These are phyloP conservation scores for Pyrocoelia pectoralis DNA, from an alignment of 2,888 invertebrate species.

Conservation along the genomic window DNA sequence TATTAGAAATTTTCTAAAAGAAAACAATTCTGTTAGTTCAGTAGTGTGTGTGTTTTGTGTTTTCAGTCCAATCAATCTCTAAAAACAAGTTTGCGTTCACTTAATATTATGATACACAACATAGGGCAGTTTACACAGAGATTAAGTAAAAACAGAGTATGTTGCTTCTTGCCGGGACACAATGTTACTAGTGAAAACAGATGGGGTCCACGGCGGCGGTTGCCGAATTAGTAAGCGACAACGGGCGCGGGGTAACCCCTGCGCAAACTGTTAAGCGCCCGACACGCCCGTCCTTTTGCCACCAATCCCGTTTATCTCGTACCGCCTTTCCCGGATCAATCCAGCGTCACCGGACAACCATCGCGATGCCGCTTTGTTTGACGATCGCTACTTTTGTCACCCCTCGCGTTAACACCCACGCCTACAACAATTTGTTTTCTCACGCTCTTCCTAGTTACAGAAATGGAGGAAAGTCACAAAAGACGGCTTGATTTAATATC, in stretches of 20 bases:
- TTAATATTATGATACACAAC: slow-evolving; percentile 85
- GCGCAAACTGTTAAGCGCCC: slow-evolving; percentile 43
- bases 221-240: slow-evolving; percentile 56
- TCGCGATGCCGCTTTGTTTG: slow-evolving; percentile 46
- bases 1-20: slow-evolving; percentile 52
- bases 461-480: slow-evolving; percentile 41
- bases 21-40: slow-evolving; percentile 55
- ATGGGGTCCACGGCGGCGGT: slow-evolving; percentile 45
- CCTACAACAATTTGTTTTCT: slow-evolving; percentile 39
- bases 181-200: slow-evolving; percentile 64
- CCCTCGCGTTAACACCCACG: slow-evolving; percentile 44
- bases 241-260: slow-evolving; percentile 40
- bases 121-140: slow-evolving; percentile 81
- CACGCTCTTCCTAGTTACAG: slow-evolving; percentile 31
- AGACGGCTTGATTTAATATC: slow-evolving; percentile 45
- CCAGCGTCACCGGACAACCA: slow-evolving; percentile 42
- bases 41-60: slow-evolving; percentile 48
- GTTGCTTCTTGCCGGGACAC: slow-evolving; percentile 62
- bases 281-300: slow-evolving; percentile 29
- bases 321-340: slow-evolving; percentile 45
- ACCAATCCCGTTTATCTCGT: slow-evolving; percentile 30
- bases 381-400: slow-evolving; percentile 40
- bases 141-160: slow-evolving; percentile 66
- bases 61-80: slow-evolving; percentile 61
- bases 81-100: slow-evolving; percentile 70